Evolutionary conservation across 2,113 vertebrate genomes (phyloP).

Genomic region (Panthera uncia): DNA sequence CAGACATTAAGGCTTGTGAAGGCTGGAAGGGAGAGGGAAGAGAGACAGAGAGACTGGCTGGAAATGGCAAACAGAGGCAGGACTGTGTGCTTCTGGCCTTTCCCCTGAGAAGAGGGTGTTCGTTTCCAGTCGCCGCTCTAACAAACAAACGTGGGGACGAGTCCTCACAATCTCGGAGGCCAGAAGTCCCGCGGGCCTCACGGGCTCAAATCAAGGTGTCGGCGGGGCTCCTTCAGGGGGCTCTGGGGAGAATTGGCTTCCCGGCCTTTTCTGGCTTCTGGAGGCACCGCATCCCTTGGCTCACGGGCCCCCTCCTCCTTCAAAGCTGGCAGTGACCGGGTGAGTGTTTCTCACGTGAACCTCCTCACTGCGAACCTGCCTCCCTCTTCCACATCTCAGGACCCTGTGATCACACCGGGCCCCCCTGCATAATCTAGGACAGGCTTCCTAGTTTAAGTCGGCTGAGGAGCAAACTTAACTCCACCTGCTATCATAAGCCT

Average conservation of each 20-base stretch:
- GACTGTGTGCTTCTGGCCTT: accelerated
- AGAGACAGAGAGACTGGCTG: not conserved
- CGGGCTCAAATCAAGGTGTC: accelerated
- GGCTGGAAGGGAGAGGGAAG: not conserved
- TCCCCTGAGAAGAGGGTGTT: accelerated
- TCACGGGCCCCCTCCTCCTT: too few relatives aligned
- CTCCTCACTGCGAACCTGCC: accelerated
- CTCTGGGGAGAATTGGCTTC: not conserved
- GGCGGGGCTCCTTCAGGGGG: too few relatives aligned
- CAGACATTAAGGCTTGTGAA: not conserved
- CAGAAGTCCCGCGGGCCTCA: accelerated
- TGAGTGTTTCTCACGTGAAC: accelerated
- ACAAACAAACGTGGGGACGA: not conserved
- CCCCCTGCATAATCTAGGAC: not conserved
- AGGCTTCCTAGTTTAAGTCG: not conserved
- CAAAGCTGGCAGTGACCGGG: not conserved
- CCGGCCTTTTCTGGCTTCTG: not conserved
- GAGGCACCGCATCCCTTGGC: accelerated
- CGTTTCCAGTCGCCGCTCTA: not conserved
- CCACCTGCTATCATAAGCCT: too few relatives aligned
- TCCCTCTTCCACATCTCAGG: not conserved
- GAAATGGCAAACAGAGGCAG: too few relatives aligned
- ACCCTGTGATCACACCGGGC: not conserved
- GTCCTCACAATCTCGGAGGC: not conserved
- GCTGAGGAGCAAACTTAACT: not conserved